A percentile compares a stretch with the other conserved stretches of the same genome.
phyloP scores from a whole-genome alignment of 2,888 invertebrate genomes.

The Amiota mariae region DNA sequence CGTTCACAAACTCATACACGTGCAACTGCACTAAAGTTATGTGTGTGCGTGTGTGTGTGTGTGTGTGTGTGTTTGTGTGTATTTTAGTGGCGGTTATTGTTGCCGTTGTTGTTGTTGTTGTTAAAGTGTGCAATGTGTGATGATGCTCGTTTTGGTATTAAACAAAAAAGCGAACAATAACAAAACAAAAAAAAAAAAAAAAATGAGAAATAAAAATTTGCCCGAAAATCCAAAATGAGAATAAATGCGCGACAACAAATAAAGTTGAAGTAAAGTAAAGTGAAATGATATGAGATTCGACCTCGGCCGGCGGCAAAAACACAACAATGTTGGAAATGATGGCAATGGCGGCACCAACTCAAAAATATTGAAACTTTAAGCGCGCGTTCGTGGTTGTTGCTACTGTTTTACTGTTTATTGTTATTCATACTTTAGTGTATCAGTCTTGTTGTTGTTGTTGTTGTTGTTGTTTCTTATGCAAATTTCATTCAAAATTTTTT shows the following conservation, averaged over 20 bases:
- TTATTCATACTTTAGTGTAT: not conserved
- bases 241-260: not conserved
- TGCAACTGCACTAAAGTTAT: not conserved
- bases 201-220: not conserved
- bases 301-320: not conserved
- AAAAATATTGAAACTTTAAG: not conserved
- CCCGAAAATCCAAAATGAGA: not conserved
- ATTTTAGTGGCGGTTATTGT: conserved; percentile 4
- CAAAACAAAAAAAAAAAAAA: not conserved
- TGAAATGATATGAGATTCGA: not conserved
- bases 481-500: conserved; percentile 33
- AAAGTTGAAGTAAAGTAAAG: not conserved
- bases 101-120: not conserved
- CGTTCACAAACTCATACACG: no score
- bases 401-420: not conserved
- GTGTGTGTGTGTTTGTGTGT: not conserved
- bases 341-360: conserved; percentile 1
- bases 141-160: no score
- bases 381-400: conserved; percentile 8
- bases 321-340: not conserved
- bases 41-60: not conserved
- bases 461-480: conserved; percentile 30
- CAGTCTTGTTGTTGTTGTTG: conserved; percentile 10
- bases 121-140: not conserved
- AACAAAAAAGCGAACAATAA: not conserved